These are phyloP conservation scores for Epirrhoe alternata DNA, from an alignment of 2,888 invertebrate genomes.

Conservation along the genomic window DNA sequence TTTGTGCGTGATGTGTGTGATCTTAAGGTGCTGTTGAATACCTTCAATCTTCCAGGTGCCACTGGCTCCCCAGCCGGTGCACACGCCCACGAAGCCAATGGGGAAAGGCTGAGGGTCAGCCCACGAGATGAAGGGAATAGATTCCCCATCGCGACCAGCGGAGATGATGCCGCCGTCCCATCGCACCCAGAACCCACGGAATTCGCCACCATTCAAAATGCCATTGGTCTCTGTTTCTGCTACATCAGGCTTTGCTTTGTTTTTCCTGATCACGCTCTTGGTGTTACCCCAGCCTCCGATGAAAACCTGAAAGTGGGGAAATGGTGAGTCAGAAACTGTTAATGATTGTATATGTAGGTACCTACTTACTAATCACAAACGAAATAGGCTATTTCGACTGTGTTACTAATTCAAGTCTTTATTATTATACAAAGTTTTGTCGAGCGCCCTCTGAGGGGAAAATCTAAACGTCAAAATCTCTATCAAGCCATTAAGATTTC, in stretches of 20 bases:
- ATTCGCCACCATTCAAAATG: conserved; percentile 89
- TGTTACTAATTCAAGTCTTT: too few species aligned
- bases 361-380: too few species aligned
- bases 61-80: conserved; percentile 94
- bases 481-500: too few species aligned
- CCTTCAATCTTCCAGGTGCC: conserved; percentile 94
- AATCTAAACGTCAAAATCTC: too few species aligned
- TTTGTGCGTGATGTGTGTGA: conserved; percentile 52
- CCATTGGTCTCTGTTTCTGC: conserved; percentile 89
- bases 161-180: conserved; percentile 89
- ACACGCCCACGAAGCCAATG: conserved; percentile 91
- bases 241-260: conserved; percentile 90
- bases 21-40: conserved; percentile 55
- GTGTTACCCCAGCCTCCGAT: conserved; percentile 95
- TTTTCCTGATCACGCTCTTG: conserved; percentile 93
- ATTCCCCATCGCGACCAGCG: conserved; percentile 90
- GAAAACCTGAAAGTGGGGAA: conserved; percentile 84
- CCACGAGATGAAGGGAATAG: conserved; percentile 89
- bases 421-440: too few species aligned
- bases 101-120: conserved; percentile 89
- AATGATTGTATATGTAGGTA: neutral
- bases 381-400: too few species aligned
- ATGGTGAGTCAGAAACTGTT: neutral
- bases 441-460: too few species aligned
- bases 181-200: conserved; percentile 93